phyloP scores from a whole-genome alignment of 2,888 invertebrate species.

The Hypomecis punctinalis region DNA sequence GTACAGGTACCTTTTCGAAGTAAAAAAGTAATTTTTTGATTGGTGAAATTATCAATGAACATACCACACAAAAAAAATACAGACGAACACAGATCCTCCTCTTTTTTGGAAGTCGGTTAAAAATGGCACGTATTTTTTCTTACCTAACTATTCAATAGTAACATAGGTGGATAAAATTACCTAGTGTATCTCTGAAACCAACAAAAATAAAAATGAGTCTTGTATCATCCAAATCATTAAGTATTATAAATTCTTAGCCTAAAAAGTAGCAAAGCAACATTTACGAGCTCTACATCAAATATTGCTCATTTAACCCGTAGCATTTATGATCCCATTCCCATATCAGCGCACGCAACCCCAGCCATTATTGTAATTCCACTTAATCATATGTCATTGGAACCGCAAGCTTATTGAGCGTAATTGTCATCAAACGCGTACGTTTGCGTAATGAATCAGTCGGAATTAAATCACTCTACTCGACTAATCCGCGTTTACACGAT shows the following conservation, averaged over 20 bases:
- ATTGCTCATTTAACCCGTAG: conserved; percentile 32
- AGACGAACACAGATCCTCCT: too few relatives aligned
- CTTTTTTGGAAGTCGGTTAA: too few relatives aligned
- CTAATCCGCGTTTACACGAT: conserved; percentile 68
- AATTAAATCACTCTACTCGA: conserved; percentile 72
- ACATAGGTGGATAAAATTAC: too few relatives aligned
- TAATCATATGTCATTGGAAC: conserved; percentile 58
- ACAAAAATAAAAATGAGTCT: too few relatives aligned
- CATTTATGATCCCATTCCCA: conserved; percentile 27
- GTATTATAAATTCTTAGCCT: neutral
- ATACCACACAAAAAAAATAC: too few relatives aligned
- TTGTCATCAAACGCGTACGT: conserved; percentile 61
- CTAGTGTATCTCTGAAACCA: too few relatives aligned
- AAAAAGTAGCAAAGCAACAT: conserved; percentile 3
- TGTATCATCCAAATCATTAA: too few relatives aligned
- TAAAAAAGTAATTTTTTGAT: too few relatives aligned
- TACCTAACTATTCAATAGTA: too few relatives aligned
- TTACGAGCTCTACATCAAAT: conserved; percentile 9
- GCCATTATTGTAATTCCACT: conserved; percentile 54
- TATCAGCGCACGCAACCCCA: conserved; percentile 45
- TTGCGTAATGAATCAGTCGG: conserved; percentile 67
- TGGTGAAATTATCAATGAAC: too few relatives aligned
- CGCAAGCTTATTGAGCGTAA: conserved; percentile 63
- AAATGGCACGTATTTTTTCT: too few relatives aligned
- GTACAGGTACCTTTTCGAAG: too few relatives aligned